Percentiles rank a stretch among this genome's conserved stretches.
Evolutionary conservation across 2,113 vertebrate genomes (phyloP).

Genomic region (Thomomys bottae): DNA sequence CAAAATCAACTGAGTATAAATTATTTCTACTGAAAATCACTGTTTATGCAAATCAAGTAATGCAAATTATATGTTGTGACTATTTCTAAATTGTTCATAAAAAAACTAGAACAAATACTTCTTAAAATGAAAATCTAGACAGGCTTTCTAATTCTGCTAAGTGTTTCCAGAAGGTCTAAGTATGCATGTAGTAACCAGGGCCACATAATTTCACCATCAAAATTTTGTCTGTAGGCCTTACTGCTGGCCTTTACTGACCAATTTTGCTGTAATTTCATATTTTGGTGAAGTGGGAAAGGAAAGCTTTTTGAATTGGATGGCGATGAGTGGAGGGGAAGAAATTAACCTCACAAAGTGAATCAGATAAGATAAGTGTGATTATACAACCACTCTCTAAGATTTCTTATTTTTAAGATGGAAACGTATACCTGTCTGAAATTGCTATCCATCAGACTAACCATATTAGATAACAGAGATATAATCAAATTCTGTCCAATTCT

Average conservation of each 20-base stretch:
- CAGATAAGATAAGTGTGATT: background rate
- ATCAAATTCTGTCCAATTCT: background rate
- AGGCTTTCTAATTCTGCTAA: background rate
- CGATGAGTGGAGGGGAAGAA: background rate
- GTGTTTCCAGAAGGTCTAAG: background rate
- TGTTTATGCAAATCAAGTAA: slow-evolving; percentile 70
- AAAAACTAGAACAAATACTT: slow-evolving; percentile 45
- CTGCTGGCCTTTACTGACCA: background rate
- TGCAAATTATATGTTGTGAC: slow-evolving; percentile 46
- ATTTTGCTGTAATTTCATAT: background rate
- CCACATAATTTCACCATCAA: background rate
- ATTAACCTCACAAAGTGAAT: background rate
- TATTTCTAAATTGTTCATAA: slow-evolving; percentile 55
- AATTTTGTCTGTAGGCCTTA: background rate
- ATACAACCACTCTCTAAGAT: background rate
- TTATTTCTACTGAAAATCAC: slow-evolving; percentile 72
- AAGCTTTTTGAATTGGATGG: background rate
- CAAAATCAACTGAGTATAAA: slow-evolving; percentile 51
- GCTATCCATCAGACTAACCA: background rate
- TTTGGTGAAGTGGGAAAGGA: background rate
- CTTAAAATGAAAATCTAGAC: slow-evolving; percentile 38
- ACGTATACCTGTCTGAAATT: background rate
- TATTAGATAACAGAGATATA: background rate
- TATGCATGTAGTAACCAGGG: background rate
- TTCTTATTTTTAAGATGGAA: background rate